Evolutionary conservation across 2,888 invertebrate species (phyloP).

Genomic region (Agrochola litura): DNA sequence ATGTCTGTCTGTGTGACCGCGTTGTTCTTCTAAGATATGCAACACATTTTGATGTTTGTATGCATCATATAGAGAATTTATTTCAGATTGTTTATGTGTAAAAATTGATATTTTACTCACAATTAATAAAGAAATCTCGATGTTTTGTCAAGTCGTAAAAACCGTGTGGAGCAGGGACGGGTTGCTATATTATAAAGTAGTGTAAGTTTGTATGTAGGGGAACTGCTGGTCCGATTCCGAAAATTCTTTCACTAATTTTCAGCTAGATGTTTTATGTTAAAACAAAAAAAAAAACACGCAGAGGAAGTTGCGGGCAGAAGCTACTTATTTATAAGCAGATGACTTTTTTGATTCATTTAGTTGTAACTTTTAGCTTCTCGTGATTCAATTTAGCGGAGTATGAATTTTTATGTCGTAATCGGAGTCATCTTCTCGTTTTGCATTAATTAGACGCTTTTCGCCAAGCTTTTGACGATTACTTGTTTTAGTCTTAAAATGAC

Average conservation of each 20-base stretch:
- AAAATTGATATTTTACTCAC: too few relatives aligned
- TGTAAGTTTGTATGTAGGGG: background rate
- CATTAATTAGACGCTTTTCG: conserved; percentile 81
- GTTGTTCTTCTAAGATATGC: too few relatives aligned
- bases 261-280: background rate
- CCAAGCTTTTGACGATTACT: conserved; percentile 77
- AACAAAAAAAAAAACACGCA: background rate
- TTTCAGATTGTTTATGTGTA: too few relatives aligned
- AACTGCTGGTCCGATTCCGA: background rate
- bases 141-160: too few relatives aligned
- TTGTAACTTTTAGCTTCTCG: conserved; percentile 70
- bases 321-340: conserved; percentile 31
- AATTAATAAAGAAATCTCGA: too few relatives aligned
- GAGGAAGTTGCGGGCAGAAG: background rate
- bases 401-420: conserved; percentile 80
- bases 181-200: background rate
- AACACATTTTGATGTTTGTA: too few relatives aligned
- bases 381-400: conserved; percentile 78
- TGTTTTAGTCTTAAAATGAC: conserved; percentile 71
- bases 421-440: conserved; percentile 79
- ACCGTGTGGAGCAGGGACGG: too few relatives aligned
- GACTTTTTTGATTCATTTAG: conserved; percentile 63
- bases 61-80: too few relatives aligned
- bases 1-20: too few relatives aligned
- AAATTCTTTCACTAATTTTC: background rate